These are phyloP conservation scores for Eufriesea mexicana DNA, from an alignment of 1,140 invertebrate species.

Conservation along the genomic window DNA sequence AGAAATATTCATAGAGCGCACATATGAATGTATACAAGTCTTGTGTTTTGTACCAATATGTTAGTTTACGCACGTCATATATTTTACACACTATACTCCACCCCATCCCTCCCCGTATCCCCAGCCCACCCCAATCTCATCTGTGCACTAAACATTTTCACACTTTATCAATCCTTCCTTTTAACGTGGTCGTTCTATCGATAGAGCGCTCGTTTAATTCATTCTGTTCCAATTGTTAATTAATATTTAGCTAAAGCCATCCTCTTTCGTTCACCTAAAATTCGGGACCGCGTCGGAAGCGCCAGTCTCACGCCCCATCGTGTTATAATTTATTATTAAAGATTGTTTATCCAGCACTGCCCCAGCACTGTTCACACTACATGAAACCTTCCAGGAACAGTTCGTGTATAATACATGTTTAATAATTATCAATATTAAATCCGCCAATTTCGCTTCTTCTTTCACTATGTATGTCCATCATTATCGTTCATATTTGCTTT, in stretches of 20 bases:
- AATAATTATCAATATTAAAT: slow-evolving; percentile 47
- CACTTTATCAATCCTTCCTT: slow-evolving; percentile 34
- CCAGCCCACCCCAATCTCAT: background rate
- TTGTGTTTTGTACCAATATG: slow-evolving; percentile 70
- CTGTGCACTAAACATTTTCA: slow-evolving; percentile 42
- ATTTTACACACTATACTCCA: slow-evolving; percentile 70
- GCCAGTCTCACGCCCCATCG: slow-evolving; percentile 25
- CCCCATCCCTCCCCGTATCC: slow-evolving; percentile 24
- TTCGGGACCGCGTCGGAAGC: slow-evolving; percentile 49
- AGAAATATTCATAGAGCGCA: slow-evolving; percentile 67
- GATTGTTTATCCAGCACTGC: slow-evolving; percentile 69
- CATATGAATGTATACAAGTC: slow-evolving; percentile 70
- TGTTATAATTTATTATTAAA: slow-evolving; percentile 72
- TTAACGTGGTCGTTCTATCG: slow-evolving; percentile 34
- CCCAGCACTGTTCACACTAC: slow-evolving; percentile 64
- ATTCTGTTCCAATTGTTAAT: slow-evolving; percentile 59
- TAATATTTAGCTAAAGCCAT: slow-evolving; percentile 66
- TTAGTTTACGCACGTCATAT: slow-evolving; percentile 66
- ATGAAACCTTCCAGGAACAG: slow-evolving; percentile 61
- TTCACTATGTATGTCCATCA: slow-evolving; percentile 36
- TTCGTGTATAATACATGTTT: slow-evolving; percentile 64
- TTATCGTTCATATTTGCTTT: slow-evolving; percentile 14
- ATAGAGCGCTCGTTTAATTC: slow-evolving; percentile 54
- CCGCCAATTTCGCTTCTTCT: slow-evolving; percentile 51
- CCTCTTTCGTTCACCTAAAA: slow-evolving; percentile 63